Evolutionary conservation across 2,113 vertebrate species (phyloP), one percentile per base, ranked within the genome.

Genomic region (Poeciliopsis retropinna): DNA sequence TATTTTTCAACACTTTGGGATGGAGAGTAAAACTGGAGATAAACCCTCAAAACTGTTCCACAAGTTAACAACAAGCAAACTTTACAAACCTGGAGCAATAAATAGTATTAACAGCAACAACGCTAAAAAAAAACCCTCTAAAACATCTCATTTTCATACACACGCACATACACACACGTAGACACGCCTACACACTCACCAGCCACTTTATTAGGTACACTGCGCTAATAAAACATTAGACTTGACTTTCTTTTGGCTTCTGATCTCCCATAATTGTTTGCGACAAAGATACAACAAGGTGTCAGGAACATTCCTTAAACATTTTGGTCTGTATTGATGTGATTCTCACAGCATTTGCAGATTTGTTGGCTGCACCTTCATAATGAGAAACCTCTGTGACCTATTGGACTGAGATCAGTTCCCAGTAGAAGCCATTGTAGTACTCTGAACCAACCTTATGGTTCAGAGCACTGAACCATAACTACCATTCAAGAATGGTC

Each of bases 51-150:
- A 79, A 63, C 89, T 67, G 85, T 89, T 85, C 88, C 74, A 93
- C 90, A 88, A 90, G 80, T 83, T 82, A 82, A 86, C 81, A 83
- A 87, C 90, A 91, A 83, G 85, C 90, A 91, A 86, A 89, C 75
- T 92, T 90, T 82, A 90, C 88, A 89, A 90, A 89, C 82, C 76
- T 82, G 90, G 80, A 92, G 80, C 87, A 93, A 95, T 95, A 95
- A 95, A 95, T 95, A 95, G 87, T 92, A 90, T 90, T 29, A 80
- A 78, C 90, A 91, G 76, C 80, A 90, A 83, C 78, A 80, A 79
- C 61, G 76, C 69, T 85, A 5, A 80, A 7, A 41, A 29, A 71
- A 80, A 80, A 75, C 63, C 71, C 70, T 39, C 39, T 31, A 51
- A 82, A 77, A 75, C 63, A 80, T 79, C 67, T 76, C 75, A 83